Evolutionary conservation across 2,113 vertebrate genomes (phyloP).

Genomic region (Pollachius pollachius): DNA sequence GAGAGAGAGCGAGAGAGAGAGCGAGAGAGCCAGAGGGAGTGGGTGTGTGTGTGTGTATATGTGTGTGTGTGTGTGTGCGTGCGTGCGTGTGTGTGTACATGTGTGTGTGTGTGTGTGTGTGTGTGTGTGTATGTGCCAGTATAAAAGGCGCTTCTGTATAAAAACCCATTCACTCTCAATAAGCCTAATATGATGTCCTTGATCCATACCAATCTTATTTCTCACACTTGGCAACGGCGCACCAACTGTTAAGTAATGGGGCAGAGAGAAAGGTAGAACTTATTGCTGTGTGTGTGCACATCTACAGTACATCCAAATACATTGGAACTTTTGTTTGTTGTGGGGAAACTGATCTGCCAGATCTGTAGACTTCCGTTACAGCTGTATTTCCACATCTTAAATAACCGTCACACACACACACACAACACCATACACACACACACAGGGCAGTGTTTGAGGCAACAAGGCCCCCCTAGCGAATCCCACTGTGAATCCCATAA

Average conservation of each 20-base stretch:
- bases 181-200: slow-evolving; percentile 28
- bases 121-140: background rate
- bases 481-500: slow-evolving; percentile 56
- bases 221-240: slow-evolving; percentile 4
- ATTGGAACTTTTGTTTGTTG: background rate
- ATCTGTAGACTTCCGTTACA: slow-evolving; percentile 21
- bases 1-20: too few species aligned
- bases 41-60: slow-evolving; percentile 5
- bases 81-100: background rate
- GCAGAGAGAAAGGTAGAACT: background rate
- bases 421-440: slow-evolving; percentile 15
- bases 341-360: slow-evolving; percentile 27
- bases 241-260: background rate
- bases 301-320: background rate
- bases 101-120: slow-evolving; percentile 3
- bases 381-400: slow-evolving; percentile 18
- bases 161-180: slow-evolving; percentile 18
- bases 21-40: too few species aligned
- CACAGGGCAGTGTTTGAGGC: slow-evolving; percentile 4
- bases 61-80: background rate
- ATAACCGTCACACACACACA: slow-evolving; percentile 13
- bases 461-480: slow-evolving; percentile 26
- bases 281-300: slow-evolving; percentile 13
- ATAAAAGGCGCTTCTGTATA: too few species aligned
- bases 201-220: slow-evolving; percentile 5